Evolutionary conservation across 2,888 invertebrate genomes (phyloP).

Genomic region (Pammene fasciana): DNA sequence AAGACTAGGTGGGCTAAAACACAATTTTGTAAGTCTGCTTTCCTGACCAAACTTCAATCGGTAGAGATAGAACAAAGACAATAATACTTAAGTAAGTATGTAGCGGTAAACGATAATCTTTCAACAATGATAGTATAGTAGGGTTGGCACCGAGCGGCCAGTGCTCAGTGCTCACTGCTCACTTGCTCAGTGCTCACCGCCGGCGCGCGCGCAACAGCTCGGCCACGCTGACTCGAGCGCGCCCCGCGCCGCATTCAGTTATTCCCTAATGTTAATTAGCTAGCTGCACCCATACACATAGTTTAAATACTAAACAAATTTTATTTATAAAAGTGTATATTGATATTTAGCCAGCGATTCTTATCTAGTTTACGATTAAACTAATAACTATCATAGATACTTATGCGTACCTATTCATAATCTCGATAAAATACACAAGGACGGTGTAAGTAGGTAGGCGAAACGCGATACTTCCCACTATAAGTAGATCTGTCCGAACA

Average conservation of each 20-base stretch:
- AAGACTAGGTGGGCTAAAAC: conserved; percentile 81
- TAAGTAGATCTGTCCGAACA: conserved; percentile 68
- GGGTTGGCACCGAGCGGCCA: conserved; percentile 46
- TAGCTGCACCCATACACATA: conserved; percentile 66
- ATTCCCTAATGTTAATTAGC: conserved; percentile 59
- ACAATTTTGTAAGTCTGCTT: conserved; percentile 64
- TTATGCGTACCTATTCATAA: conserved; percentile 67
- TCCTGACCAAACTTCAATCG: conserved; percentile 50
- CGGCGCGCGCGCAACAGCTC: not conserved
- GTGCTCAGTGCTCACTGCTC: too few species aligned
- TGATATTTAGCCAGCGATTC: conserved; percentile 69
- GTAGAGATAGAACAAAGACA: conserved; percentile 37
- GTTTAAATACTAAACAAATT: conserved; percentile 34
- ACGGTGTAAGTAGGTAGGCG: conserved; percentile 82
- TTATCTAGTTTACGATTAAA: conserved; percentile 65
- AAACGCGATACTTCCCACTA: conserved; percentile 68
- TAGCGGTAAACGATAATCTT: conserved; percentile 47
- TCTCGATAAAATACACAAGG: conserved; percentile 82
- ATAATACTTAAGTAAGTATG: conserved; percentile 32
- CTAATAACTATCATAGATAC: conserved; percentile 64
- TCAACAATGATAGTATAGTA: conserved; percentile 50
- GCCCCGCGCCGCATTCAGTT: conserved; percentile 42
- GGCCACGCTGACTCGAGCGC: too few species aligned
- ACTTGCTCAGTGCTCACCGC: too few species aligned
- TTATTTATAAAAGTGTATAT: conserved; percentile 45